These are phyloP conservation scores for Glyphotaelius pellucidus DNA, from an alignment of 2,888 invertebrate genomes.

Conservation along the genomic window DNA sequence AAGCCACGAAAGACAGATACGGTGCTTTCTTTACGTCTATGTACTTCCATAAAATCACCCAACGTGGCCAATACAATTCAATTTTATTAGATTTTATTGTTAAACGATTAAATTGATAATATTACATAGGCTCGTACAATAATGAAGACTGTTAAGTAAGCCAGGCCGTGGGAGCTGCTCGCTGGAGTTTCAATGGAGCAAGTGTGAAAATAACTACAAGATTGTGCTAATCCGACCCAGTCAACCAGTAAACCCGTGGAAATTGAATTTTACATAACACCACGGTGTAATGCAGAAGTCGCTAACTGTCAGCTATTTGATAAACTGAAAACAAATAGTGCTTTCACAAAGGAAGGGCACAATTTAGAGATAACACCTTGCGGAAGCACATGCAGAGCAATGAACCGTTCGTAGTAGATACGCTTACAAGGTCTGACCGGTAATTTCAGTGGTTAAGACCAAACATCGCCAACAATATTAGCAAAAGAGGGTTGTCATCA, in stretches of 20 bases:
- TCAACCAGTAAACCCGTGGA: not conserved
- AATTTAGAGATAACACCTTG: not conserved
- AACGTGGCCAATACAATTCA: not conserved
- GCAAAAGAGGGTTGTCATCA: too few relatives aligned
- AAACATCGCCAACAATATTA: too few relatives aligned
- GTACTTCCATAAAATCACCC: too few relatives aligned
- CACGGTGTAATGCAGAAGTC: not conserved
- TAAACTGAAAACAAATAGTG: not conserved
- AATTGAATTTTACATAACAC: not conserved
- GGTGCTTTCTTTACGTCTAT: too few relatives aligned
- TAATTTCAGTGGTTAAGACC: too few relatives aligned
- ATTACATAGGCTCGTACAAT: not conserved
- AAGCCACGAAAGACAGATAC: too few relatives aligned
- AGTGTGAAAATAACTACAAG: not conserved
- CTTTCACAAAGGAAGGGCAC: not conserved
- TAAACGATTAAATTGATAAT: not conserved
- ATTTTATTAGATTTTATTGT: not conserved
- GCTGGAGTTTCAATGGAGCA: not conserved
- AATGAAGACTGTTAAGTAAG: not conserved
- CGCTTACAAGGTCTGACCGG: not conserved
- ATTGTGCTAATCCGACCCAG: not conserved
- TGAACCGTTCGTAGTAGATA: not conserved
- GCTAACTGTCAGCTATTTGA: not conserved
- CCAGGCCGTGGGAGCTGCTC: not conserved
- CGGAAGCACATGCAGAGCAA: not conserved